phyloP scores from a whole-genome alignment of 2,888 invertebrate genomes.

The Phragmatobia fuliginosa region DNA sequence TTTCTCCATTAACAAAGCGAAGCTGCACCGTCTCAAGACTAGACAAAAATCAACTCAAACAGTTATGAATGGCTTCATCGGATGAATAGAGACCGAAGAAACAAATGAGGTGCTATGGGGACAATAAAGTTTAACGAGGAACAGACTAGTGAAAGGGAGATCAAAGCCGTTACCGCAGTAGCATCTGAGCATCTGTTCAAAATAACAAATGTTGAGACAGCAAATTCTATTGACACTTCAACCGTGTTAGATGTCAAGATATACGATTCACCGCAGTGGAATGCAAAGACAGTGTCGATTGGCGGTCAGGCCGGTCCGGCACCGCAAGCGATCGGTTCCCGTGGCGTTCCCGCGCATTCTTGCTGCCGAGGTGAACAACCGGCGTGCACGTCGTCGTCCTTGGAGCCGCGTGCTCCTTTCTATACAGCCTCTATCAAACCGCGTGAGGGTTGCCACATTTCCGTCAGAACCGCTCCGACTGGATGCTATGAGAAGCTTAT shows the following conservation, averaged over 20 bases:
- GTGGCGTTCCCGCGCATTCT: conserved; percentile 73
- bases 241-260: conserved; percentile 31
- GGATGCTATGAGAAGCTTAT: conserved; percentile 23
- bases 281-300: conserved; percentile 48
- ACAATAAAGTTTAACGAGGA: conserved; percentile 34
- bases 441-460: conserved; percentile 51
- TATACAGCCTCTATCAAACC: conserved; percentile 63
- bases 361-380: conserved; percentile 81
- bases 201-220: conserved; percentile 23
- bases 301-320: conserved; percentile 61
- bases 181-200: conserved; percentile 31
- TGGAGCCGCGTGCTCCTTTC: conserved; percentile 78
- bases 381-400: conserved; percentile 78
- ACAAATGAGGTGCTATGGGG: conserved; percentile 30
- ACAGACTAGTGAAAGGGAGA: conserved; percentile 36
- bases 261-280: conserved; percentile 52
- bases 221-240: conserved; percentile 42
- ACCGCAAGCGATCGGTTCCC: conserved; percentile 69
- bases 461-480: conserved; percentile 35
- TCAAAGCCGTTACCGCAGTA: conserved; percentile 40
- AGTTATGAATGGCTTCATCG: conserved; percentile 42
- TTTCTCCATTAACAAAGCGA: conserved; percentile 17
- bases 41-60: conserved; percentile 34
- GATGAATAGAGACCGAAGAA: conserved; percentile 39
- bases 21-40: conserved; percentile 23